A percentile compares a stretch with the other conserved stretches of the same genome.
These are phyloP conservation scores for Ellobium chinense DNA, from an alignment of 2,888 invertebrate species.

Conservation along the genomic window DNA sequence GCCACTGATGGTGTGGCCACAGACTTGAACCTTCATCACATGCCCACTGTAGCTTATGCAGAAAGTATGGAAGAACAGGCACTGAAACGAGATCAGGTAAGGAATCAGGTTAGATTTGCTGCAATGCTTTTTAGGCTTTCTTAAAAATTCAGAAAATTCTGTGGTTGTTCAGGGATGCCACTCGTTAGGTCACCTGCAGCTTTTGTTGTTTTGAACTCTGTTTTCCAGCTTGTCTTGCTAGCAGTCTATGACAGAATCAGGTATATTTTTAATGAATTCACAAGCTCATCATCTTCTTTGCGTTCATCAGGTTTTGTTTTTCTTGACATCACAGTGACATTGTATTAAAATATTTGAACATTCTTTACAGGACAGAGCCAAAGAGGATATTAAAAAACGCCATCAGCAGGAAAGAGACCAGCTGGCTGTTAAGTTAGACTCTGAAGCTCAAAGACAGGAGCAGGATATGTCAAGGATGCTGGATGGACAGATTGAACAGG, in stretches of 20 bases:
- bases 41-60: constrained; percentile 60
- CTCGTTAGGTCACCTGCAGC: too few relatives aligned
- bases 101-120: too few relatives aligned
- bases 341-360: background rate
- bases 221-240: too few relatives aligned
- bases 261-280: too few relatives aligned
- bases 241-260: too few relatives aligned
- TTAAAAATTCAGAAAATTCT: too few relatives aligned
- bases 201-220: too few relatives aligned
- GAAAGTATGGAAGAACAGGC: constrained; percentile 70
- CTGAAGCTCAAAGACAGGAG: constrained; percentile 65
- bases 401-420: constrained; percentile 69
- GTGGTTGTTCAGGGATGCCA: too few relatives aligned
- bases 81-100: constrained; percentile 73
- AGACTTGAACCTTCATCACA: constrained; percentile 62
- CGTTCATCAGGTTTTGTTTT: too few relatives aligned
- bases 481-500: constrained; percentile 65
- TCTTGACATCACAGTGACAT: too few relatives aligned
- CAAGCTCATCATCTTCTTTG: too few relatives aligned
- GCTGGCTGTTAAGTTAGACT: constrained; percentile 60
- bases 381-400: constrained; percentile 65
- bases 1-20: background rate
- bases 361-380: constrained; percentile 64
- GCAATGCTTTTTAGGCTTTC: too few relatives aligned
- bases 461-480: constrained; percentile 55